phyloP scores from a whole-genome alignment of 1,140 invertebrate genomes.

The Drosophila parabipectinata region DNA sequence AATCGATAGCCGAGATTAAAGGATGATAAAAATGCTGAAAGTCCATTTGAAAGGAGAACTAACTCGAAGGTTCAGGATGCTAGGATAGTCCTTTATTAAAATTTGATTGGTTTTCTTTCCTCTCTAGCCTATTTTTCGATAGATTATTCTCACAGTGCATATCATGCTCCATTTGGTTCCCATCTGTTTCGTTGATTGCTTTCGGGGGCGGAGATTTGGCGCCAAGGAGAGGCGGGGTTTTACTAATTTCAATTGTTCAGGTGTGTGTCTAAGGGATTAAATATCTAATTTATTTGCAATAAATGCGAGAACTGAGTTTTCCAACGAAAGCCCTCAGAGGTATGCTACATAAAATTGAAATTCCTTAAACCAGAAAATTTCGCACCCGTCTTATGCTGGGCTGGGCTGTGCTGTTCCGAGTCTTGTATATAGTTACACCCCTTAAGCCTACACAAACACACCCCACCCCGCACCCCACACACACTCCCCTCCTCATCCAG shows the following conservation, averaged over 20 bases:
- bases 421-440: constrained; percentile 38
- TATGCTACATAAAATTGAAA: constrained; percentile 34
- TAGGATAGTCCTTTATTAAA: not conserved
- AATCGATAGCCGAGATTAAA: not conserved
- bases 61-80: not conserved
- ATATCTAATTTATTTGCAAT: constrained; percentile 46
- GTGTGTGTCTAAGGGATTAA: constrained; percentile 44
- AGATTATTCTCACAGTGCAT: constrained; percentile 29
- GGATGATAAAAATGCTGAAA: constrained; percentile 8
- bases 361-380: constrained; percentile 32
- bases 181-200: constrained; percentile 50
- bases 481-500: constrained; percentile 10
- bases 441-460: constrained; percentile 8
- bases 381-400: constrained; percentile 3
- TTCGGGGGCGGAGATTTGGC: constrained; percentile 14
- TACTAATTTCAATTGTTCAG: constrained; percentile 50
- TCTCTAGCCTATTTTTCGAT: not conserved
- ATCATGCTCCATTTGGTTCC: constrained; percentile 38
- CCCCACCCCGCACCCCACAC: not conserved
- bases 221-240: not conserved
- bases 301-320: constrained; percentile 28
- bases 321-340: constrained; percentile 8
- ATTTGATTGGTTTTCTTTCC: not conserved
- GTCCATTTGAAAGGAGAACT: not conserved
- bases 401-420: constrained; percentile 30